A percentile compares a stretch with the other conserved stretches of the same genome.
These are phyloP conservation scores for Poeciliopsis prolifica DNA, from an alignment of 2,113 vertebrate genomes.

Conservation along the genomic window DNA sequence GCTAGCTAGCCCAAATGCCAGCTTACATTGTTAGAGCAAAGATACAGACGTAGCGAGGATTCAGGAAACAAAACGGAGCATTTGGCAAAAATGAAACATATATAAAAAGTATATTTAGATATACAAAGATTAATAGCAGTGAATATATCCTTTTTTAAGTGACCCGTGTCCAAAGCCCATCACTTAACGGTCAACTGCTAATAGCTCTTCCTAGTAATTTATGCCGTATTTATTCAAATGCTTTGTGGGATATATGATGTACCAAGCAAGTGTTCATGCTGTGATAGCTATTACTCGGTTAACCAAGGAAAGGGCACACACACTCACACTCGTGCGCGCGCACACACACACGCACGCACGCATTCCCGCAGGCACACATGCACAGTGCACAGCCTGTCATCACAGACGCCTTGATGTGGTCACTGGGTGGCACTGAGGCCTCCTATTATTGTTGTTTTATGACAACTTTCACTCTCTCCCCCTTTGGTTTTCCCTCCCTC, in stretches of 20 bases:
- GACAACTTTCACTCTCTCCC: slow-evolving; percentile 75
- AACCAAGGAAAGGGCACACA: slow-evolving; percentile 50
- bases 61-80: not conserved
- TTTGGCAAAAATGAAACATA: not conserved
- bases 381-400: slow-evolving; percentile 73
- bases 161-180: not conserved
- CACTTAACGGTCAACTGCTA: not conserved
- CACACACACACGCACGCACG: slow-evolving; percentile 33
- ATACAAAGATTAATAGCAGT: not conserved
- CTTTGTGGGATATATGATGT: slow-evolving; percentile 38
- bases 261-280: slow-evolving; percentile 34
- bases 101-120: not conserved
- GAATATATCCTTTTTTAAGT: not conserved
- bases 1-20: not conserved
- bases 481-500: slow-evolving; percentile 15
- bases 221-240: slow-evolving; percentile 17
- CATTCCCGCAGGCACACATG: slow-evolving; percentile 51
- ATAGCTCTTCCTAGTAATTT: slow-evolving; percentile 7
- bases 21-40: not conserved
- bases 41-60: not conserved
- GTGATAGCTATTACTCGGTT: slow-evolving; percentile 49
- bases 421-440: slow-evolving; percentile 74
- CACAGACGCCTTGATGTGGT: slow-evolving; percentile 79
- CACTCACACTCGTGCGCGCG: slow-evolving; percentile 23
- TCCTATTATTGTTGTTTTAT: slow-evolving; percentile 77